Evolutionary conservation across 2,113 vertebrate species (phyloP), one percentile per base, ranked within the genome.

Genomic region (Muntiacus muntjak): DNA sequence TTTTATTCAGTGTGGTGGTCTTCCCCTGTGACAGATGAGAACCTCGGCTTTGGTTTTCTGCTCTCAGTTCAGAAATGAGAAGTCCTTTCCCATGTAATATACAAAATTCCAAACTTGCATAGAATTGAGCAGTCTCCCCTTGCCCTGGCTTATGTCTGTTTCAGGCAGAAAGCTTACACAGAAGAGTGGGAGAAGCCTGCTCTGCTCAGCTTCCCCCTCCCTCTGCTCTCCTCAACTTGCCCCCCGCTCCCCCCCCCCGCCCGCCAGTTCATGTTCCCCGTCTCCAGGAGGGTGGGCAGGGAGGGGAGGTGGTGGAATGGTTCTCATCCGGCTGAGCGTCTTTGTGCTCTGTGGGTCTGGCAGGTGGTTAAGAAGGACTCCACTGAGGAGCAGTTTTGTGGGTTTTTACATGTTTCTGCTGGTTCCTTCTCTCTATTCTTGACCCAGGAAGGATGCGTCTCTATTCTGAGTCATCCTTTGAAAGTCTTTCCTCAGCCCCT

Each of bases 61-160:
- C 30, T 89, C n/a, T 95, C 47, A n/a, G 67, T 74, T 94, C 25
- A 78, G 40, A 93, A 60, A 58, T 58, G 67, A 91, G 52, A 76
- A 64, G 17, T 58, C 71, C 54, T 81, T 9, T 64, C 30, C 13
- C 14, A 23, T 15, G 52, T 55, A 52, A 90, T 26, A 60, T 15
- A 10, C 28, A 57, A 47, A 92, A 89, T 60, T 58, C 55, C 26
- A 54, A 28, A 2, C 30, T 28, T 76, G 50, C 57, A 2, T 52
- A 76, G 13, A n/a, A 54, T 76, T 67, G 10, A 64, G 55, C 21
- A 30, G 50, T 43, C 43, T 83, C 54, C 23, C 76, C 23, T 36
- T 43, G 25, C 52, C 45, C 17, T 19, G 47, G 12, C 12, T 25
- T 52, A 12, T 1, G 8, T 40, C 55, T 50, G 16, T 64, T 50